A percentile compares a stretch with the other conserved stretches of the same genome.
These are phyloP conservation scores for Flexamia atlantica DNA, from an alignment of 2,888 invertebrate species.

Conservation along the genomic window DNA sequence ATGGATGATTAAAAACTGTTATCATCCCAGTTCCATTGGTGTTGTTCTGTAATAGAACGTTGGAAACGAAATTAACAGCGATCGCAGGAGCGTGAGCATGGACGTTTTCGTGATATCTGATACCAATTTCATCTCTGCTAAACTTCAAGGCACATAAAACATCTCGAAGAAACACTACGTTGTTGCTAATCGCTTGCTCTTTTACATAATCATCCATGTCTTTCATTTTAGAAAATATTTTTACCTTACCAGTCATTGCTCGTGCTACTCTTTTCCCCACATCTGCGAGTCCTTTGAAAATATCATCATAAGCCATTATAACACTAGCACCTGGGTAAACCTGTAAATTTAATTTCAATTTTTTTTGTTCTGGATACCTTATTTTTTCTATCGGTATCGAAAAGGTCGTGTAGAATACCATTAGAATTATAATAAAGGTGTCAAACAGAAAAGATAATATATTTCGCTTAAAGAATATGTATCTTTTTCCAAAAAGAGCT, in stretches of 20 bases:
- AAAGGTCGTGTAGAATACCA: background rate
- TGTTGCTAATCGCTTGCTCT: background rate
- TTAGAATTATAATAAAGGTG: background rate
- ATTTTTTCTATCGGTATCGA: background rate
- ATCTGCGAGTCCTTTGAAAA: background rate
- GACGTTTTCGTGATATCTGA: background rate
- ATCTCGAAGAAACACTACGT: background rate
- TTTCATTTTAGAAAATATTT: background rate
- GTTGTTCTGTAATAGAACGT: background rate
- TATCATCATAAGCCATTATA: background rate
- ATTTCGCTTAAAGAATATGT: background rate
- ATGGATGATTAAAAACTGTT: constrained; percentile 13
- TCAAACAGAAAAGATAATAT: background rate
- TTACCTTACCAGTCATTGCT: background rate
- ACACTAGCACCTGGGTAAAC: background rate
- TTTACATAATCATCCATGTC: background rate
- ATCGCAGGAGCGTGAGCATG: constrained; percentile 3
- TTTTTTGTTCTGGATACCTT: background rate
- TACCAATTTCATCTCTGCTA: background rate
- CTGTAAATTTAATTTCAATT: background rate
- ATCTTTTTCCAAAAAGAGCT: constrained; percentile 4
- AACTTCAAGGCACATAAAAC: background rate
- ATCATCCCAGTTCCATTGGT: constrained; percentile 19
- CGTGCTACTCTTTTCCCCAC: background rate
- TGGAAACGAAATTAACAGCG: constrained; percentile 17